Conservation (phyloP, 2,888 invertebrate genomes). For the Heliconius erato region DNA sequence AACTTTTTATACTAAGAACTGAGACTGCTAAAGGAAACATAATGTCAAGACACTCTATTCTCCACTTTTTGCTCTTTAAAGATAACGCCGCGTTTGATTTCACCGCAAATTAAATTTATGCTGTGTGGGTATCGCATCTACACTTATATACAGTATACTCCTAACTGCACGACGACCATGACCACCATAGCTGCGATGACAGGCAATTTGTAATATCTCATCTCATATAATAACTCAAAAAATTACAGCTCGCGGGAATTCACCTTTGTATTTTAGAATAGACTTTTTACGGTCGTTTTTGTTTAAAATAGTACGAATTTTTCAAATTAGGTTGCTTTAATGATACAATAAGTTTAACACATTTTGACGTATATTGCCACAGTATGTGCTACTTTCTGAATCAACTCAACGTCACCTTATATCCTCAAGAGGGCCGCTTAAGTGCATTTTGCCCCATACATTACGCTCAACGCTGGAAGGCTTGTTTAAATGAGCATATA, state of each 20-base stretch:
- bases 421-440: conserved; percentile 13
- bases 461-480: conserved; percentile 29
- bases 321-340: neutral
- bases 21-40: neutral
- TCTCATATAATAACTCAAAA: no score
- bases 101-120: neutral
- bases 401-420: neutral
- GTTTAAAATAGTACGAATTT: neutral
- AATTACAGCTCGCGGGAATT: no score
- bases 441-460: conserved; percentile 35
- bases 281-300: neutral
- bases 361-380: neutral
- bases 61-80: neutral
- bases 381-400: neutral
- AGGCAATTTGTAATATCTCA: no score
- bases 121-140: no score
- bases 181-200: no score
- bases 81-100: neutral
- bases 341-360: neutral
- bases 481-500: conserved; percentile 24
- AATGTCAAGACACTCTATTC: neutral
- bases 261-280: neutral
- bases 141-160: no score
- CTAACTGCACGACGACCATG: no score
- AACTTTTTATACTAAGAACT: neutral